These are phyloP conservation scores for Noctilio leporinus DNA, from an alignment of 2,113 vertebrate genomes.

Conservation along the genomic window DNA sequence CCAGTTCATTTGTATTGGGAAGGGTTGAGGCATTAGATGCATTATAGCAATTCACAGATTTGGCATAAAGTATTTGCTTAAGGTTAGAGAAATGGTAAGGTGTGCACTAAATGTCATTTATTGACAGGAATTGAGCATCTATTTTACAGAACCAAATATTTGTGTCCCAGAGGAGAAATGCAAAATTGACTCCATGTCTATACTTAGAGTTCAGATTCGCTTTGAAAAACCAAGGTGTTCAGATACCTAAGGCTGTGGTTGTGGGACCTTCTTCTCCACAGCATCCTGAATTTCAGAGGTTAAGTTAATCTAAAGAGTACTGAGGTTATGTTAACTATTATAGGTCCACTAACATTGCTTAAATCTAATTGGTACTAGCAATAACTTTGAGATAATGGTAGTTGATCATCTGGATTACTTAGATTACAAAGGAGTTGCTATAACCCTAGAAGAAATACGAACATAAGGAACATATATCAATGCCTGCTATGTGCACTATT, in stretches of 20 bases:
- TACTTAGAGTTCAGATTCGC: background rate
- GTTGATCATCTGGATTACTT: background rate
- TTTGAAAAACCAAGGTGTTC: background rate
- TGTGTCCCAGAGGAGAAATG: background rate
- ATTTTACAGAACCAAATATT: background rate
- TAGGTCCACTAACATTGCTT: background rate
- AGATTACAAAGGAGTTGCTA: background rate
- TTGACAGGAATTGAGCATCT: background rate
- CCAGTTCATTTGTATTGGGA: background rate
- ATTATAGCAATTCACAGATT: background rate
- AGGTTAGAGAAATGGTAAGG: background rate
- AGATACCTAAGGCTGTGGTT: background rate
- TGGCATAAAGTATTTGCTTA: background rate
- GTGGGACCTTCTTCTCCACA: background rate
- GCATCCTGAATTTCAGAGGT: background rate
- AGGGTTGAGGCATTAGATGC: background rate
- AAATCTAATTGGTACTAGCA: background rate
- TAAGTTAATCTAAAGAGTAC: background rate
- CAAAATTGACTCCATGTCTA: background rate
- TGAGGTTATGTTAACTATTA: background rate
- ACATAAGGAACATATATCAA: background rate
- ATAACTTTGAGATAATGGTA: background rate
- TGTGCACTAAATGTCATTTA: background rate
- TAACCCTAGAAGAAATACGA: background rate
- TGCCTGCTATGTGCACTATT: background rate